Base-by-base conservation (phyloP, 2,888 invertebrate species). In the Habrosyne pyritoides region DNA sequence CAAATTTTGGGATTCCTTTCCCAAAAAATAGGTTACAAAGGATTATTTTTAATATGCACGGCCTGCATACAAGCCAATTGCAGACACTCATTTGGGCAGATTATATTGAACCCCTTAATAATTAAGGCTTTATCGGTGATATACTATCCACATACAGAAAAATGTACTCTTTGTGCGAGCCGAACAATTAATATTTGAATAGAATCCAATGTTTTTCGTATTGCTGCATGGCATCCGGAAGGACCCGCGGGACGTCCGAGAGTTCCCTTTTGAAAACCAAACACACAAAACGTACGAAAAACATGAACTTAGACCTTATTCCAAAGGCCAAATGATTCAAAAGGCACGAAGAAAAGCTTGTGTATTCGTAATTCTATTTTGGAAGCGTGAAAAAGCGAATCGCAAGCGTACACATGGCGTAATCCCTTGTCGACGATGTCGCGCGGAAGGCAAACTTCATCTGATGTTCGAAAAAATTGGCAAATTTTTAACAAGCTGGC, bases 331-430 rank as follows among this genome's bases (percentile, higher is more conserved):
- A 62, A 57, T 28, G 47, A 42, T 50, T 51, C 21, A 56, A 21
- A 21, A 49, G 14, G 56, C 57, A 51, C 46, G 54, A 47, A 61
- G 10, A 7, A 21, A 63, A 64, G 57, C 59, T 69, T 67, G 67
- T 64, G 57, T 68, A 67, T 66, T 62, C 64, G 67, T 79, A 73
- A 83, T 77, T 79, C 77, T 69, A 75, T 80, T 81, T 79, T 66
- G 64, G 66, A 60, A 75, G 71, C 79, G 75, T 74, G 76, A 79
- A 76, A 33, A 81, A 79, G 69, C 76, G 73, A 67, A 75, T 77
- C 71, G 69, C 64, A 68, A 66, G 56, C 67, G 67, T 71, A 72
- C 74, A 77, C 70, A 75, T 70, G 74, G 70, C 64, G 71, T 67
- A 63, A 75, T 72, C 77, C 77, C 78, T 71, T 77, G 75, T 78